Evolutionary conservation across 2,113 vertebrate genomes (phyloP).

Genomic region (Penelope pileata): DNA sequence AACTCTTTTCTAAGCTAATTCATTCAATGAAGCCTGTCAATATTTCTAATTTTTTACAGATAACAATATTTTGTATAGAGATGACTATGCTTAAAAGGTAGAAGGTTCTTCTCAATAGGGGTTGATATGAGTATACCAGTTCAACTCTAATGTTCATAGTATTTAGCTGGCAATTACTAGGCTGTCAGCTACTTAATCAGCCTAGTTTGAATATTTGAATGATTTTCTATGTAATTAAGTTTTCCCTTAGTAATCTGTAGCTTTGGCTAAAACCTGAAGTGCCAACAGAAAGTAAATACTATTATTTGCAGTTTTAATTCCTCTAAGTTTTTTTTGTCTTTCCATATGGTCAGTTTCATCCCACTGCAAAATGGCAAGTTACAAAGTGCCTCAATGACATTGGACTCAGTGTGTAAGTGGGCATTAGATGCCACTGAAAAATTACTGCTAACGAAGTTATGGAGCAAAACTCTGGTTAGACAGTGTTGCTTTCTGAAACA

Average conservation of each 20-base stretch:
- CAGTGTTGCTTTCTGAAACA: too few species aligned
- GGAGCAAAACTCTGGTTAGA: too few species aligned
- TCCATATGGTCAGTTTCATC: neutral
- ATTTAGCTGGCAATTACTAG: neutral
- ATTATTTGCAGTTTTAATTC: neutral
- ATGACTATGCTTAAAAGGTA: neutral
- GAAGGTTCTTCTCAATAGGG: neutral
- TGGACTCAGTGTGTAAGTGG: neutral
- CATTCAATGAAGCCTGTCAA: neutral
- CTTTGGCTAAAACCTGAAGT: neutral
- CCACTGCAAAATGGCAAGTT: neutral
- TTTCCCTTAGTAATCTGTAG: neutral
- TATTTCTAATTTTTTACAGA: slow-evolving; percentile 26
- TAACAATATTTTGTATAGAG: neutral
- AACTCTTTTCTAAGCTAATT: neutral
- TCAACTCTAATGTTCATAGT: neutral
- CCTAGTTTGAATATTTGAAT: slow-evolving; percentile 7
- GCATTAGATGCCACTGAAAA: neutral
- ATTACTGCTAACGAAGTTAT: neutral
- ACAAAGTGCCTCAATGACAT: neutral
- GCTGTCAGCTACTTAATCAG: neutral
- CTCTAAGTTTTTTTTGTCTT: neutral
- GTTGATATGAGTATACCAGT: neutral
- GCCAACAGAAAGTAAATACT: rapidly evolving
- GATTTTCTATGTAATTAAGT: neutral